Conservation (phyloP, 2,797 vertebrate species). For the Macropus fuliginosus region DNA sequence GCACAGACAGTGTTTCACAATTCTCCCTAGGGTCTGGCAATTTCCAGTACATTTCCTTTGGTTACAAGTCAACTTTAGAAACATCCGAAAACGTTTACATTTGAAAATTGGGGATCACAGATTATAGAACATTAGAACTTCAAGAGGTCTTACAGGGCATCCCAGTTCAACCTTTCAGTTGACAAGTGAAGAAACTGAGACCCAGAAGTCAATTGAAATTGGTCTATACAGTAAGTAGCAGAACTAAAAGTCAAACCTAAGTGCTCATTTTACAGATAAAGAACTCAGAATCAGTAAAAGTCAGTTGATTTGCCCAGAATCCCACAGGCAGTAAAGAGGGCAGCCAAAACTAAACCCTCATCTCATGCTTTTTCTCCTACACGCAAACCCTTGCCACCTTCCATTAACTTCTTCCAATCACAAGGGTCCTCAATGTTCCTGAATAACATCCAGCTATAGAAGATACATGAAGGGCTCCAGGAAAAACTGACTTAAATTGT, state of each 20-base stretch:
- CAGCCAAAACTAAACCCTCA: not conserved
- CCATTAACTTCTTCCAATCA: not conserved
- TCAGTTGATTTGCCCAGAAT: not conserved
- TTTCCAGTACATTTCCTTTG: slow-evolving; percentile 83
- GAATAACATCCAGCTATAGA: not conserved
- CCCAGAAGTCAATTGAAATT: not conserved
- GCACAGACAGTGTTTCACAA: slow-evolving; percentile 80
- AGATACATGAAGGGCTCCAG: not conserved
- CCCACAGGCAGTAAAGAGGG: not conserved
- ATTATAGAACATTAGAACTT: slow-evolving; percentile 80
- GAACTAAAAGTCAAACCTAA: not conserved
- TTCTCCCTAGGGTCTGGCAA: slow-evolving; percentile 79
- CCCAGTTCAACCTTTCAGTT: not conserved
- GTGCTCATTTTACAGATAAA: not conserved
- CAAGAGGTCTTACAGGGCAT: not conserved
- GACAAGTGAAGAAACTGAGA: not conserved
- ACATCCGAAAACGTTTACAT: slow-evolving; percentile 80
- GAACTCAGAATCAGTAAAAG: not conserved
- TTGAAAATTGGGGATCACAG: slow-evolving; percentile 83
- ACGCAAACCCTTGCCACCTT: not conserved
- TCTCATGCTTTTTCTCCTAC: not conserved
- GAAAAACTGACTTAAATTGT: not conserved
- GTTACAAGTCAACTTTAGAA: slow-evolving; percentile 83
- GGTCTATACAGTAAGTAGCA: not conserved
- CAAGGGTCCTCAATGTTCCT: not conserved